phyloP scores from a whole-genome alignment of 2,888 invertebrate genomes.

The Tiliacea aurago region DNA sequence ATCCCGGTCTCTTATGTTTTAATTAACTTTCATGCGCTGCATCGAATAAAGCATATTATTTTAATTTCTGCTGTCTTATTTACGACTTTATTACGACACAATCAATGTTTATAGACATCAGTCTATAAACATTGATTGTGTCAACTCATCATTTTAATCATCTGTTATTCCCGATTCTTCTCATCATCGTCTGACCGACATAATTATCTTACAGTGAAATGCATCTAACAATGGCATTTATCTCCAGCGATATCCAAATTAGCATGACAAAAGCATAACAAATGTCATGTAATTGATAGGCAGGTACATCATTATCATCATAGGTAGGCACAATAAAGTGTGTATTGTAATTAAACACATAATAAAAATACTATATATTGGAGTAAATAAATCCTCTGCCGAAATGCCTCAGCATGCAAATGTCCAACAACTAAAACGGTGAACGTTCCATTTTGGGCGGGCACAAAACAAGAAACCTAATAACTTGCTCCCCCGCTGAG shows the following conservation, averaged over 20 bases:
- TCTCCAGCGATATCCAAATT: constrained; percentile 25
- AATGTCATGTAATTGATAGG: constrained; percentile 21
- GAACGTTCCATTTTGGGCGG: constrained; percentile 66
- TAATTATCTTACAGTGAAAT: neutral
- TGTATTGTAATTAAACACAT: neutral
- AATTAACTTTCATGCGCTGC: constrained; percentile 36
- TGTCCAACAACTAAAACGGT: constrained; percentile 61
- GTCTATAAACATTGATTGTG: neutral
- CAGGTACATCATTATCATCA: constrained; percentile 18
- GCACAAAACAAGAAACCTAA: constrained; percentile 74
- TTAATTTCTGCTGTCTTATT: constrained; percentile 7
- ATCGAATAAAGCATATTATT: constrained; percentile 28
- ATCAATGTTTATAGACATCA: too few relatives aligned
- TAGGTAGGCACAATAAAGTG: neutral
- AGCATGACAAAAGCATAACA: constrained; percentile 14
- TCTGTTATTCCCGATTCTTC: neutral
- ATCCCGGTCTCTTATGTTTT: constrained; percentile 30
- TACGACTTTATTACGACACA: too few relatives aligned
- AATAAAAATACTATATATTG: constrained; percentile 9
- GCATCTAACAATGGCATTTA: constrained; percentile 20
- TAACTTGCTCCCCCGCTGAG: constrained; percentile 74
- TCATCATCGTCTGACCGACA: neutral
- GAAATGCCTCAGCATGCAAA: constrained; percentile 53
- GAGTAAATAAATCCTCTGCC: constrained; percentile 5
- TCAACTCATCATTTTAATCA: neutral